Evolutionary conservation across 2,797 vertebrate species (phyloP).

Genomic region (Sebastes itinus): DNA sequence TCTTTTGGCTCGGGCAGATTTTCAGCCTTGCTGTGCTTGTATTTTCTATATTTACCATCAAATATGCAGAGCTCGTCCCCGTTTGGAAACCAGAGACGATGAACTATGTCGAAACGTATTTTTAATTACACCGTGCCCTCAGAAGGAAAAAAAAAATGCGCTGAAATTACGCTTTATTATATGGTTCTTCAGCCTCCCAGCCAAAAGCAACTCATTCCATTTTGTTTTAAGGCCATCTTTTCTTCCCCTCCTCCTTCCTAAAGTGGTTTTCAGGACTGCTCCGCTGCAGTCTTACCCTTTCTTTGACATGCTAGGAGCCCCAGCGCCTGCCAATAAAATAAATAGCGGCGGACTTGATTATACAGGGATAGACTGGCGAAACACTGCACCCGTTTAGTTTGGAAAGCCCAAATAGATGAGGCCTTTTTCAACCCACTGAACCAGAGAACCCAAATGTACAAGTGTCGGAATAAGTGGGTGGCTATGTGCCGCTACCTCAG

Average conservation of each 20-base stretch:
- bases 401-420: slow-evolving; percentile 70
- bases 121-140: slow-evolving; percentile 69
- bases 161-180: slow-evolving; percentile 78
- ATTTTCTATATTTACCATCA: slow-evolving; percentile 71
- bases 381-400: slow-evolving; percentile 74
- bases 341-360: slow-evolving; percentile 78
- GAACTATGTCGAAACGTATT: slow-evolving; percentile 65
- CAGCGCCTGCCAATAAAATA: slow-evolving; percentile 78
- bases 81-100: slow-evolving; percentile 61
- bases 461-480: slow-evolving; percentile 56
- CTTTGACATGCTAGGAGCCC: slow-evolving; percentile 73
- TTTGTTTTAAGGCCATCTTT: slow-evolving; percentile 72
- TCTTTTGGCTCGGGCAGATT: slow-evolving; percentile 7
- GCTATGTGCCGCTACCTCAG: slow-evolving; percentile 38
- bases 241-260: slow-evolving; percentile 65
- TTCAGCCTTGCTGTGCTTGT: slow-evolving; percentile 48
- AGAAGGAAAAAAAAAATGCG: slow-evolving; percentile 29
- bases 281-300: slow-evolving; percentile 66
- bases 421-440: slow-evolving; percentile 60
- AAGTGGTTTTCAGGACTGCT: slow-evolving; percentile 71
- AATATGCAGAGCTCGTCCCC: slow-evolving; percentile 58
- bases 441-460: slow-evolving; percentile 46
- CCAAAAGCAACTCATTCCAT: slow-evolving; percentile 72
- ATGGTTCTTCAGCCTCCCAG: slow-evolving; percentile 63
- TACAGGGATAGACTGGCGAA: slow-evolving; percentile 74